phyloP scores from a whole-genome alignment of 2,113 vertebrate species.

The Clarias magur region DNA sequence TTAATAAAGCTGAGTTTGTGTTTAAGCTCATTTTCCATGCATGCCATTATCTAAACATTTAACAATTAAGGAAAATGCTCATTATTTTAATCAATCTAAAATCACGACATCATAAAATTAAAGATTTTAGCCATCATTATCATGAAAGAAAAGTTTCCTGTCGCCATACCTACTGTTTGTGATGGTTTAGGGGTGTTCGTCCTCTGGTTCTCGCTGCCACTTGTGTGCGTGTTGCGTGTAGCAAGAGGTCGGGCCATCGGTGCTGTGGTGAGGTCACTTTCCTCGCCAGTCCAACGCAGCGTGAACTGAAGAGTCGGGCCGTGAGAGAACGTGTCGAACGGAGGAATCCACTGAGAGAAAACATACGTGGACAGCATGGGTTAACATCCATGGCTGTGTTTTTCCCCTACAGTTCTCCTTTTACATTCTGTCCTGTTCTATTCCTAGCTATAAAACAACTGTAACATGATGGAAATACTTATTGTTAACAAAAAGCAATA shows the following conservation, averaged over 20 bases:
- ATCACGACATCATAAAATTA: background rate
- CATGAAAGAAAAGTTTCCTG: background rate
- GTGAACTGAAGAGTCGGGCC: constrained; percentile 98
- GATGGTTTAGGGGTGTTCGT: constrained; percentile 85
- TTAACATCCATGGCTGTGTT: background rate
- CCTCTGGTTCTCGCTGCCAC: constrained; percentile 84
- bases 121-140: background rate
- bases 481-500: too few relatives aligned
- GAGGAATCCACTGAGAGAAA: constrained; percentile 83
- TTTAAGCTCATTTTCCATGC: background rate
- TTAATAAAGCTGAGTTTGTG: background rate
- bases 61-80: background rate
- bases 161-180: constrained; percentile 82
- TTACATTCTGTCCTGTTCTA: too few relatives aligned
- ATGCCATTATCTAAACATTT: background rate
- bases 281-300: constrained; percentile 92
- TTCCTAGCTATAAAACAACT: background rate
- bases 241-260: constrained; percentile 93
- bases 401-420: background rate
- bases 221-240: constrained; percentile 90
- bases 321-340: constrained; percentile 99
- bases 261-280: constrained; percentile 86
- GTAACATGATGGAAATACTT: too few relatives aligned
- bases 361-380: background rate
- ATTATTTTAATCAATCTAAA: background rate